Conservation (phyloP, 2,113 vertebrate genomes). For the Platichthys stellatus region DNA sequence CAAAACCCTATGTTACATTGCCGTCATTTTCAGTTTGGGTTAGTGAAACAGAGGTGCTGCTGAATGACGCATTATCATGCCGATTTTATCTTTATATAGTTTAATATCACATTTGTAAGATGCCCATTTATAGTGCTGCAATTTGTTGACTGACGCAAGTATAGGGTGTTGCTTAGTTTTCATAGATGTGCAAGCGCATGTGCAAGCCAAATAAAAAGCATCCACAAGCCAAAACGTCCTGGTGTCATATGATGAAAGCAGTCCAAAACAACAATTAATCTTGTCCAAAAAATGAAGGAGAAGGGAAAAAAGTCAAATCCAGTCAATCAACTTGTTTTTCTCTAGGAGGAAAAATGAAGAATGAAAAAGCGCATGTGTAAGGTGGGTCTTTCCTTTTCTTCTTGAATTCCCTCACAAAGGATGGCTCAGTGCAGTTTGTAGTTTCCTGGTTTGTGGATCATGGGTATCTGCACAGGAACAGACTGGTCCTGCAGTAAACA, state of each 20-base stretch:
- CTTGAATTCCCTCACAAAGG: constrained; percentile 6
- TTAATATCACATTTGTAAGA: constrained; percentile 64
- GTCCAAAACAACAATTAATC: constrained; percentile 8
- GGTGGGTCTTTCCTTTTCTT: constrained; percentile 24
- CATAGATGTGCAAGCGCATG: constrained; percentile 64
- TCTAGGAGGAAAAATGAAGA: background rate
- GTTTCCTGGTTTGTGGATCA: constrained; percentile 34
- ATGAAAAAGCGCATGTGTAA: constrained; percentile 33
- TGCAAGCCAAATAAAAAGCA: constrained; percentile 22
- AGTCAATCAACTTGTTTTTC: constrained; percentile 19
- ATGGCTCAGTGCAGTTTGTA: constrained; percentile 27
- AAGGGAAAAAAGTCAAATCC: constrained; percentile 7
- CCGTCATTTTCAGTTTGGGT: constrained; percentile 68
- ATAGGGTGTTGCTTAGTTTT: constrained; percentile 54
- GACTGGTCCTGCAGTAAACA: constrained; percentile 66
- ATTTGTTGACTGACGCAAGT: constrained; percentile 41
- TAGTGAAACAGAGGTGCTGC: constrained; percentile 63
- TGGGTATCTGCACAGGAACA: constrained; percentile 52
- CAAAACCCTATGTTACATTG: constrained; percentile 75
- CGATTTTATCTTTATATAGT: constrained; percentile 34
- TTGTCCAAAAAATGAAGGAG: background rate
- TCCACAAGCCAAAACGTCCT: constrained; percentile 29
- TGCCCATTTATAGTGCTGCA: constrained; percentile 52
- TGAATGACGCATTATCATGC: constrained; percentile 65
- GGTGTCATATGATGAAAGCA: constrained; percentile 14